A percentile compares a stretch with the other conserved stretches of the same genome.
Evolutionary conservation across 2,113 vertebrate species (phyloP).

Genomic region (human (Homo sapiens)): GRCh38 chr5:156896501-156897000

Average conservation of each 20-base stretch:
- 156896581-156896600: neutral
- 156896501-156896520: neutral
- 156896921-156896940: neutral
- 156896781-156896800: neutral
- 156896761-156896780: neutral
- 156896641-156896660: neutral
- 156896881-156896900: neutral
- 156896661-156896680: too few relatives aligned
- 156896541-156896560: neutral
- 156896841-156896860: neutral
- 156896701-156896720: neutral
- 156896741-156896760: neutral
- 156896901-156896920: neutral
- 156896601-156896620: neutral
- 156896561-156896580: neutral
- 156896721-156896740: neutral
- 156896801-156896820: neutral
- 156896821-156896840: neutral
- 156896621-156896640: neutral
- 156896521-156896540: neutral
- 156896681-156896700: neutral
- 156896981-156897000: too few relatives aligned
- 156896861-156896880: neutral
- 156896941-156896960: neutral
- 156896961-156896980: too few relatives aligned